A percentile compares a stretch with the other conserved stretches of the same genome.
Evolutionary conservation across 2,888 invertebrate species (phyloP).

Genomic region (Euproctis similis): DNA sequence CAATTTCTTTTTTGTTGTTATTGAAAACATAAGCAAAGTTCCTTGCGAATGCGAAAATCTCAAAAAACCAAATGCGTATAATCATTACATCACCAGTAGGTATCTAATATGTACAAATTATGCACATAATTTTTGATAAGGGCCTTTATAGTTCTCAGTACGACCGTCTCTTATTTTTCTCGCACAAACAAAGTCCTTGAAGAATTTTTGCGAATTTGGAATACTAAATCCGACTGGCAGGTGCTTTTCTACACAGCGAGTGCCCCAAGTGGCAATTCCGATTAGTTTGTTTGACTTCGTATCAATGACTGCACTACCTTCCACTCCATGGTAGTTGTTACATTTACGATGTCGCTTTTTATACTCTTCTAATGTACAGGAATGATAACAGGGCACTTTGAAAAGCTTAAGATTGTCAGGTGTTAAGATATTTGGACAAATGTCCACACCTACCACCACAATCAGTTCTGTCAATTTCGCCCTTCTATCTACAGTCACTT

Average conservation of each 20-base stretch:
- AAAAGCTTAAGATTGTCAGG: conserved; percentile 13
- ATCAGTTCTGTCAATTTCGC: conserved; percentile 32
- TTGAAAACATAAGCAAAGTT: too few relatives aligned
- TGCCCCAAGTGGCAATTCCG: conserved; percentile 52
- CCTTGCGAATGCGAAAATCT: too few relatives aligned
- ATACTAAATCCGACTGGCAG: conserved; percentile 50
- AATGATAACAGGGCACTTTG: conserved; percentile 48
- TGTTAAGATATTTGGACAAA: conserved; percentile 35
- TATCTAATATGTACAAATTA: too few relatives aligned
- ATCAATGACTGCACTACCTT: conserved; percentile 42
- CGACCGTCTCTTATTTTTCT: conserved; percentile 27
- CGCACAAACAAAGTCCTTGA: conserved; percentile 40
- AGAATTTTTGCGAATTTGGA: conserved; percentile 39
- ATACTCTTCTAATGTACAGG: conserved; percentile 29
- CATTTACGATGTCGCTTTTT: conserved; percentile 16
- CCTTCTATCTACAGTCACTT: not conserved
- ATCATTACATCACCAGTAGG: too few relatives aligned
- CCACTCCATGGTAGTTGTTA: conserved; percentile 34
- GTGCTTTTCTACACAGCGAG: conserved; percentile 11
- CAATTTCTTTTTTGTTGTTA: too few relatives aligned
- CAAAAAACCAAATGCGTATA: too few relatives aligned
- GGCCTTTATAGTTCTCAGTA: conserved; percentile 11
- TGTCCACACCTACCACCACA: conserved; percentile 27
- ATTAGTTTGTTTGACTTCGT: conserved; percentile 25
- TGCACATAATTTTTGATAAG: conserved; percentile 41